Percentiles rank a stretch among this genome's conserved stretches.
These are phyloP conservation scores for Vidua macroura DNA, from an alignment of 2,113 vertebrate genomes.

Conservation along the genomic window DNA sequence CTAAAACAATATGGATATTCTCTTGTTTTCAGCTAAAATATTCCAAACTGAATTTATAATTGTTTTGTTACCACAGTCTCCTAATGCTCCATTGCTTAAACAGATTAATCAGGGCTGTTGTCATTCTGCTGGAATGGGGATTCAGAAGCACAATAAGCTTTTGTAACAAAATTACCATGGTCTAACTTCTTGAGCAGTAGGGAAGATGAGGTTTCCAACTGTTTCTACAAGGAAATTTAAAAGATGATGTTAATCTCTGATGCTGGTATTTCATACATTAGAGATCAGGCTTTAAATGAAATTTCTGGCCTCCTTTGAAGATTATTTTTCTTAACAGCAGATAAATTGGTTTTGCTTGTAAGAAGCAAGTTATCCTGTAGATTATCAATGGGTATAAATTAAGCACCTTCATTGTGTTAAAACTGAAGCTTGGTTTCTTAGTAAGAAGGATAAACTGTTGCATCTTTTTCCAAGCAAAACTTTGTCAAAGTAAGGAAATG, in stretches of 20 bases:
- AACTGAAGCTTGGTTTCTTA: neutral
- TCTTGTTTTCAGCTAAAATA: constrained; percentile 12
- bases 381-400: neutral
- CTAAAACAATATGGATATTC: neutral
- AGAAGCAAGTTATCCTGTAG: neutral
- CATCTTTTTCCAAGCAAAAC: neutral
- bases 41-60: neutral
- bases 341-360: neutral
- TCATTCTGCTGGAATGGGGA: neutral
- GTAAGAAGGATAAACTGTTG: neutral
- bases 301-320: neutral
- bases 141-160: neutral
- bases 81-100: neutral
- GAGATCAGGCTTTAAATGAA: neutral
- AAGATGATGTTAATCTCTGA: neutral
- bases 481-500: neutral
- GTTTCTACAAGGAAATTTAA: neutral
- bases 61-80: neutral
- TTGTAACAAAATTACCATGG: neutral
- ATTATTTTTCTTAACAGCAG: neutral
- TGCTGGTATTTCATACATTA: neutral
- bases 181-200: neutral
- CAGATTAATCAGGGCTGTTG: neutral
- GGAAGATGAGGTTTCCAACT: constrained; percentile 38
- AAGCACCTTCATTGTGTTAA: neutral